These are phyloP conservation scores for Bombylius discolor DNA, from an alignment of 2,888 invertebrate species.

Conservation along the genomic window DNA sequence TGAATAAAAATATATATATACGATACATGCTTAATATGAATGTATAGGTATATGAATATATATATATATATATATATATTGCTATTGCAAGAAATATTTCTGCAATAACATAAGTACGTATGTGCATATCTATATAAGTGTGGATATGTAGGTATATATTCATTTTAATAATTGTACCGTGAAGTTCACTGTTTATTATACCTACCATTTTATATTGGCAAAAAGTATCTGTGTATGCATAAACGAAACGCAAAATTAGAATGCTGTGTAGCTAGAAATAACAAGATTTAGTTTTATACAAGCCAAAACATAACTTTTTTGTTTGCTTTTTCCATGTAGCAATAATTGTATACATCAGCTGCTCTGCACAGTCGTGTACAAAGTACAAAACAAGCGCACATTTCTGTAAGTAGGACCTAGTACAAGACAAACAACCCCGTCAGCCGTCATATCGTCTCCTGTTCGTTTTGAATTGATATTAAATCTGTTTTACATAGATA, in stretches of 20 bases:
- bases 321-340: not conserved
- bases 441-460: not conserved
- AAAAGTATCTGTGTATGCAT: too few relatives aligned
- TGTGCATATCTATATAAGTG: not conserved
- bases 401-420: not conserved
- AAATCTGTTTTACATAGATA: conserved; percentile 1
- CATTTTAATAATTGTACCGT: too few relatives aligned
- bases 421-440: not conserved
- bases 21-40: too few relatives aligned
- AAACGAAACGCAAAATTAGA: not conserved
- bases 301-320: not conserved
- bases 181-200: too few relatives aligned
- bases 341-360: not conserved
- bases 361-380: not conserved
- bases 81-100: too few relatives aligned
- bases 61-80: too few relatives aligned
- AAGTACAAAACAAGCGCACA: not conserved
- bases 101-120: not conserved
- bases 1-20: too few relatives aligned
- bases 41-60: too few relatives aligned
- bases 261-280: not conserved
- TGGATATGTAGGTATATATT: not conserved
- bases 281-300: not conserved
- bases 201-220: too few relatives aligned
- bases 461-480: not conserved